These are phyloP conservation scores for Austrolebias charrua DNA, from an alignment of 2,797 vertebrate genomes.

Conservation along the genomic window DNA sequence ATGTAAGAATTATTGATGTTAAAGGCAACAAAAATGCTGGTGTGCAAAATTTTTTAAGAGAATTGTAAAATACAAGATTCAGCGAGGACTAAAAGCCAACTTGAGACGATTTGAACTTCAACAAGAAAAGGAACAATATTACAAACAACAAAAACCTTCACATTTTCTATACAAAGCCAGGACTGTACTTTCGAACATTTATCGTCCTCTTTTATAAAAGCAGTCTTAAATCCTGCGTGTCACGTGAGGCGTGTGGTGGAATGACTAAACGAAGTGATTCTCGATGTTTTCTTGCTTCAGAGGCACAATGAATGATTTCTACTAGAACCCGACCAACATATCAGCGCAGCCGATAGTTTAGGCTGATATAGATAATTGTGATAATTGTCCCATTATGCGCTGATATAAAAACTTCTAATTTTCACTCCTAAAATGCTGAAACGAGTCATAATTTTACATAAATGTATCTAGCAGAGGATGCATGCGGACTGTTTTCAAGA, in stretches of 20 bases:
- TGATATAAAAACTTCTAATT: no score
- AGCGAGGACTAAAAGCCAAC: no score
- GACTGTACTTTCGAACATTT: neutral
- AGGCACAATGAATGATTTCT: constrained; percentile 56
- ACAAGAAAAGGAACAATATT: no score
- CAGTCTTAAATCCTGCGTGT: constrained; percentile 35
- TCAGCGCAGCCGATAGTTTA: no score
- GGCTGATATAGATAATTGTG: no score
- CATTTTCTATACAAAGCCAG: constrained; percentile 27
- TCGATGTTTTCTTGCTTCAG: constrained; percentile 40
- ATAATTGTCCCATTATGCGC: no score
- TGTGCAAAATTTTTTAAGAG: neutral
- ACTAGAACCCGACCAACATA: no score
- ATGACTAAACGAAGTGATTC: constrained; percentile 44
- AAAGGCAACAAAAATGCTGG: constrained; percentile 19
- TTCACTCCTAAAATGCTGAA: no score
- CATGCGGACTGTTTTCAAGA: no score
- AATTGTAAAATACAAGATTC: neutral
- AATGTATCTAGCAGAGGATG: no score
- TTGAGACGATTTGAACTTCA: no score
- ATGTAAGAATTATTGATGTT: neutral
- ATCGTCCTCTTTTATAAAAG: constrained; percentile 10
- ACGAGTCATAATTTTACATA: no score
- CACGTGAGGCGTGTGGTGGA: constrained; percentile 13
- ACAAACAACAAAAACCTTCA: neutral